A percentile compares a stretch with the other conserved stretches of the same genome.
phyloP scores from a whole-genome alignment of 2,113 vertebrate genomes.

The Paedocypris sp. region DNA sequence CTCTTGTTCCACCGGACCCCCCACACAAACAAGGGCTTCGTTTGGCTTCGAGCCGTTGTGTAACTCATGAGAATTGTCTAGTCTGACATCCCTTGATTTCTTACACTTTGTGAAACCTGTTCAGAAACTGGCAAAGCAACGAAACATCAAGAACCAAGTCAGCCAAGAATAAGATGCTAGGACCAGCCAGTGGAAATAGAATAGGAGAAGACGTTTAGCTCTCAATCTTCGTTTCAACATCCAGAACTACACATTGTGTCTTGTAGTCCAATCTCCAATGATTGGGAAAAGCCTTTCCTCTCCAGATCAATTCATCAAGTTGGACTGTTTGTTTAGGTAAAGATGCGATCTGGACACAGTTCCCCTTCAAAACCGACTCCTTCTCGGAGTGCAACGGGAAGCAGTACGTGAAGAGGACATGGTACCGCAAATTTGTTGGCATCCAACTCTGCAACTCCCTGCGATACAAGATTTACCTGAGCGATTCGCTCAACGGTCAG shows the following conservation, averaged over 20 bases:
- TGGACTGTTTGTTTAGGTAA: too few species aligned
- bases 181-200: constrained; percentile 19
- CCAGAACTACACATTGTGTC: too few species aligned
- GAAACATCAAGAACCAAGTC: background rate
- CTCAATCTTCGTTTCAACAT: constrained; percentile 15
- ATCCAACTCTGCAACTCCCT: constrained; percentile 93
- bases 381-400: constrained; percentile 89
- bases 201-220: constrained; percentile 4
- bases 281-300: too few species aligned
- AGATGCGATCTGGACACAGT: constrained; percentile 94
- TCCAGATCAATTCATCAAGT: too few species aligned
- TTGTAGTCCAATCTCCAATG: too few species aligned
- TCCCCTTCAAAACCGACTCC: constrained; percentile 76
- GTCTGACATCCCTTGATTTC: background rate
- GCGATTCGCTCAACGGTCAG: constrained; percentile 84
- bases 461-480: constrained; percentile 95
- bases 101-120: constrained; percentile 3
- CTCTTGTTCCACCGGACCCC: background rate
- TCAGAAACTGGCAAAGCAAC: background rate
- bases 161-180: constrained; percentile 11
- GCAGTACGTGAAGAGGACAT: constrained; percentile 88
- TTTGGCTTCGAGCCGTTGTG: constrained; percentile 3
- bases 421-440: constrained; percentile 96
- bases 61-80: background rate
- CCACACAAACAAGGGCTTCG: background rate